phyloP scores from a whole-genome alignment of 1,140 invertebrate genomes.

The Leptopilina clavipes region DNA sequence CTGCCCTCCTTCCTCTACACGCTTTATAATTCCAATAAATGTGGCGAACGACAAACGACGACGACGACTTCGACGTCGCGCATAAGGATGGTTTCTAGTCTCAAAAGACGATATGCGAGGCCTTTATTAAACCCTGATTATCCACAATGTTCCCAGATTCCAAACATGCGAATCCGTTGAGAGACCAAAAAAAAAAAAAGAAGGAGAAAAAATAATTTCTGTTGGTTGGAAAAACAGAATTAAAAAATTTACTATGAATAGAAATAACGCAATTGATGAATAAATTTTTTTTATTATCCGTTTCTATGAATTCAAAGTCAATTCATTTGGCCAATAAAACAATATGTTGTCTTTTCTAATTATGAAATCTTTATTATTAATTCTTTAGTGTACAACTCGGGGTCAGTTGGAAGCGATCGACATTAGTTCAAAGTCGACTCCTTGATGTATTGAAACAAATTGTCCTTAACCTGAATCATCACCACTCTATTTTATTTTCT shows the following conservation, averaged over 20 bases:
- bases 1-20: constrained; percentile 73
- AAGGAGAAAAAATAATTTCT: background rate
- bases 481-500: constrained; percentile 21
- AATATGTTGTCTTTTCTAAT: constrained; percentile 10
- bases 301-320: background rate
- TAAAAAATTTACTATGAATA: background rate
- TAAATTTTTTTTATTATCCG: background rate
- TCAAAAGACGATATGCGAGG: background rate
- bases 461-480: constrained; percentile 32
- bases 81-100: background rate
- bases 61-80: constrained; percentile 50
- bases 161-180: background rate
- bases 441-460: constrained; percentile 20
- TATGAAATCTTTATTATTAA: background rate
- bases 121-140: background rate
- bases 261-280: background rate
- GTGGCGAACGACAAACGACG: constrained; percentile 54
- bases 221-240: no score
- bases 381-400: background rate
- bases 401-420: background rate
- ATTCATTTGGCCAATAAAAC: background rate
- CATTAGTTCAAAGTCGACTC: constrained; percentile 27
- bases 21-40: constrained; percentile 73
- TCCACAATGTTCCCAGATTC: background rate
- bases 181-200: background rate